phyloP scores from a whole-genome alignment of 2,113 vertebrate species.

The Probosciger aterrimus region DNA sequence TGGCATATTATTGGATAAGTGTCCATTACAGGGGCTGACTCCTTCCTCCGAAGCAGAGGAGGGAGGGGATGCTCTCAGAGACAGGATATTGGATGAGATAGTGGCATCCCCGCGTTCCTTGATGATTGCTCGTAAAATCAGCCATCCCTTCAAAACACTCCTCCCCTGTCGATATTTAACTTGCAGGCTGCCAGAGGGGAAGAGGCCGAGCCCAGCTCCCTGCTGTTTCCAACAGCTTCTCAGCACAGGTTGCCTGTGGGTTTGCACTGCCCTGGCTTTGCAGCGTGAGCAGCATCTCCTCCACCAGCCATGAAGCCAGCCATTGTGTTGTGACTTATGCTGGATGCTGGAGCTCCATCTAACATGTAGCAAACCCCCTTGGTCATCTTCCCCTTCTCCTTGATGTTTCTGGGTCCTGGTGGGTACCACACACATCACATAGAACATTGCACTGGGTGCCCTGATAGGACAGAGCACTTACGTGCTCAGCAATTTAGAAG shows the following conservation, averaged over 20 bases:
- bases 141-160: constrained; percentile 18
- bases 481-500: not conserved
- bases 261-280: not conserved
- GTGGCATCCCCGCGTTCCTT: constrained; percentile 36
- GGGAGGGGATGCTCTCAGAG: constrained; percentile 40
- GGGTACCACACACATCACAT: rapidly evolving
- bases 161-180: constrained; percentile 50
- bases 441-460: not conserved
- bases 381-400: not conserved
- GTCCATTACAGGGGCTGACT: constrained; percentile 60
- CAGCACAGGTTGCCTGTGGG: not conserved
- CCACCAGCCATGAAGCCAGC: rapidly evolving
- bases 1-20: constrained; percentile 64
- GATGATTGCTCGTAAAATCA: constrained; percentile 55
- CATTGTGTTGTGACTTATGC: rapidly evolving
- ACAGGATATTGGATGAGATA: constrained; percentile 63
- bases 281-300: not conserved
- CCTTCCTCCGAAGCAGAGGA: constrained; percentile 45
- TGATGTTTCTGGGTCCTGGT: not conserved
- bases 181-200: not conserved
- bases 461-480: not conserved
- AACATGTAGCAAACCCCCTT: not conserved
- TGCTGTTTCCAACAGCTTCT: rapidly evolving
- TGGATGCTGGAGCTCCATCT: too few species aligned
- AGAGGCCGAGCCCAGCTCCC: not conserved